Evolutionary conservation across 1,140 invertebrate genomes (phyloP).

Genomic region (Macrobrachium nipponense): DNA sequence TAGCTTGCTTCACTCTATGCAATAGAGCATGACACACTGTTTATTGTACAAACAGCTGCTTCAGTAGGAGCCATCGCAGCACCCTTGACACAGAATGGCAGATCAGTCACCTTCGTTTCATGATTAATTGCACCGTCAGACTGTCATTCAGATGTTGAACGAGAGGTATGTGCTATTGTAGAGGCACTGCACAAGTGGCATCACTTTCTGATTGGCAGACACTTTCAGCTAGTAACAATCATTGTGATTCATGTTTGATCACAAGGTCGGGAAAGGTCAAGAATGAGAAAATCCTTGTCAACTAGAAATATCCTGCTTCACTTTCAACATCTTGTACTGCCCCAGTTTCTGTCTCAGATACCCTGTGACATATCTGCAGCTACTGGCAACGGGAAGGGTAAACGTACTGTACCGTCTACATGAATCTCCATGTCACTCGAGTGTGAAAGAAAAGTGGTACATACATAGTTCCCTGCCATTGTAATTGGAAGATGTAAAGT

Average conservation of each 20-base stretch:
- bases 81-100: constrained; percentile 25
- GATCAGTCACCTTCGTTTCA: constrained; percentile 21
- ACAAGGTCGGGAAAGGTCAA: constrained; percentile 40
- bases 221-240: constrained; percentile 33
- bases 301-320: constrained; percentile 11
- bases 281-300: constrained; percentile 23
- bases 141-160: constrained; percentile 31
- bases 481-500: constrained; percentile 60
- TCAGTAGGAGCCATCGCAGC: constrained; percentile 24
- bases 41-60: constrained; percentile 24
- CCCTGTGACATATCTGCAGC: too few species aligned
- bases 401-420: constrained; percentile 51
- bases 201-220: constrained; percentile 37
- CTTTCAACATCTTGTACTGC: constrained; percentile 5
- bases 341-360: neutral
- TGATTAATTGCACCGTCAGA: constrained; percentile 26
- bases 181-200: constrained; percentile 27
- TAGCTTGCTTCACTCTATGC: neutral
- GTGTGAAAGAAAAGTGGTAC: constrained; percentile 59
- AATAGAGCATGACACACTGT: constrained; percentile 28
- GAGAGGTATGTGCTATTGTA: constrained; percentile 24
- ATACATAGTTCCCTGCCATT: constrained; percentile 63
- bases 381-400: too few species aligned
- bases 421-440: constrained; percentile 61
- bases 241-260: constrained; percentile 24